Base-by-base conservation (phyloP, 92 coral and sea anemone genomes). In the Heliopora coerulea region DNA sequence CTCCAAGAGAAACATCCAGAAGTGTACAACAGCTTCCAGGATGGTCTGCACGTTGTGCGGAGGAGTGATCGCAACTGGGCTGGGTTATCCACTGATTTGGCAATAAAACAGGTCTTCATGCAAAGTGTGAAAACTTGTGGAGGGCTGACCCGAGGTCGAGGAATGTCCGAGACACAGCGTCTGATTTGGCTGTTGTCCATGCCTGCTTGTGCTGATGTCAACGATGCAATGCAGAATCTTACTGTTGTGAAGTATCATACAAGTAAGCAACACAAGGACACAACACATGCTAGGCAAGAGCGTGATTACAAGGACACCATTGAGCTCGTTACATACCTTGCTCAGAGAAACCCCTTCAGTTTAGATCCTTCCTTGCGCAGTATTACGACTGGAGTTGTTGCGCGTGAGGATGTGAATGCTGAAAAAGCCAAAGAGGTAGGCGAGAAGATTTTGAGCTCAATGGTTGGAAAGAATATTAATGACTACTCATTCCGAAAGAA, bases 1-100 rank as follows among this genome's bases (percentile, higher is more conserved):
- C 59, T 80, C 12, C 19, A 74, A 34, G 12, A 34, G 8, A 32
- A 3, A 41, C 34, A 26, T 37, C 56, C 72, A 6, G 44, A 18
- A 6, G 79, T 80, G 26, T 79, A 58, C 72, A 12, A 32, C 3
- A 14, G 54, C 26, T 83, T 83, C 25, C 20, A 25, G 19, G 35
- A 8, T 10, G 88, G 88, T 32, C 40, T 62, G 19, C 84, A 83
- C 72, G 80, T 60, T 8, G 87, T 62, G 20, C 56, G 80, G 2
- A 75, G 83, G 23, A 84, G 88, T 29, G 88, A 84, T 24, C 65
- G 88, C 2, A 62, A 49, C 49, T 82, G 84, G 90, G 86, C 84
- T 25, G 90, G 84, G 6, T 56, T 86, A 3, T 85, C 84, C 13
- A 82, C 86, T 13, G 86, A 86, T 14, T 28, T 86, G n/a, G n/a